A percentile compares a stretch with the other conserved stretches of the same genome.
These are phyloP conservation scores for Campoplex capitator DNA, from an alignment of 2,888 invertebrate genomes.

Conservation along the genomic window DNA sequence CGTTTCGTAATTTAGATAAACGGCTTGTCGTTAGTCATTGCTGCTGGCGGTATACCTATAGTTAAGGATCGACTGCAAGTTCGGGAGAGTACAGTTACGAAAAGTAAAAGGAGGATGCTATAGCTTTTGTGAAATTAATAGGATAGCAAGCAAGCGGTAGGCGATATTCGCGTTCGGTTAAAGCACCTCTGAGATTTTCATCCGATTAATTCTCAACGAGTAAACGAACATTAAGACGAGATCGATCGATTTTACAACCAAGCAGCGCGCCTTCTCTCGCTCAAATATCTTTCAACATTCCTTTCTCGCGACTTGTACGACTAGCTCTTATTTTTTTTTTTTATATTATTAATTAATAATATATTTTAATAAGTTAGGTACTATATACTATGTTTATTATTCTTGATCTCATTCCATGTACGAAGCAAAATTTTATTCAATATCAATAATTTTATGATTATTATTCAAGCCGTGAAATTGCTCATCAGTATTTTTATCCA, in stretches of 20 bases:
- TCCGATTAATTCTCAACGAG: not conserved
- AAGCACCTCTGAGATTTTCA: not conserved
- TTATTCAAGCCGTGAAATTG: not conserved
- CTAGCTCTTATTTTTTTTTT: not conserved
- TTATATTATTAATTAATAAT: not conserved
- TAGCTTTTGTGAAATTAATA: slow-evolving; percentile 9
- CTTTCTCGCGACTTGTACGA: too few relatives aligned
- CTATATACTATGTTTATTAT: too few relatives aligned
- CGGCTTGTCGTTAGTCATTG: too few relatives aligned
- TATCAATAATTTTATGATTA: not conserved
- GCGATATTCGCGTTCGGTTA: not conserved
- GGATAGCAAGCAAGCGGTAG: not conserved
- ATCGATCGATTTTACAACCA: not conserved
- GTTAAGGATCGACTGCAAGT: not conserved
- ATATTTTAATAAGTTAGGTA: too few relatives aligned
- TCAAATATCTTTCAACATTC: not conserved
- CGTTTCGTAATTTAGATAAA: not conserved
- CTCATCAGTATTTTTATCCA: not conserved
- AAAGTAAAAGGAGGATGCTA: not conserved
- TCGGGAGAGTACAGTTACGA: not conserved
- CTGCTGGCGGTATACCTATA: too few relatives aligned
- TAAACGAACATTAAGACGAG: slow-evolving; percentile 7
- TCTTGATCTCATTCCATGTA: too few relatives aligned
- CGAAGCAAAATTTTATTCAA: not conserved
- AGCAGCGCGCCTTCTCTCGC: not conserved